Evolutionary conservation across 2,113 vertebrate species (phyloP).

Genomic region (Ursus arctos): DNA sequence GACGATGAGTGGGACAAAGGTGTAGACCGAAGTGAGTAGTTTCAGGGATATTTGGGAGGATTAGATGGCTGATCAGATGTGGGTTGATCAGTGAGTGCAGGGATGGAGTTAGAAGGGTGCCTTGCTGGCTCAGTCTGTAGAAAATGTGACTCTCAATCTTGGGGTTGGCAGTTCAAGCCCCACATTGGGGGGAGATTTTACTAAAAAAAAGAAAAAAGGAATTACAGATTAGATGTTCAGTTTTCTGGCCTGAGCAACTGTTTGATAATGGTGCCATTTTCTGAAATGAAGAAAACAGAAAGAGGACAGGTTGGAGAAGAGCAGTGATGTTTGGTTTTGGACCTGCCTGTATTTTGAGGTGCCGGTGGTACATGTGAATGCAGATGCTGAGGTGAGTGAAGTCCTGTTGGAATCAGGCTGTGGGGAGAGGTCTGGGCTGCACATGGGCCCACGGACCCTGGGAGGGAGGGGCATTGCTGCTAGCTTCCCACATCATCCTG

Average conservation of each 20-base stretch:
- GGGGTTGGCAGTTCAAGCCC: neutral
- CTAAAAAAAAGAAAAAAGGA: neutral
- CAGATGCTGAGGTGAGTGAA: neutral
- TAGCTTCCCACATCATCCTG: neutral
- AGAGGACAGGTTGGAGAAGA: neutral
- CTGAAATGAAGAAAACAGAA: neutral
- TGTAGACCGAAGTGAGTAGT: neutral
- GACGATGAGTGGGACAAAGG: neutral
- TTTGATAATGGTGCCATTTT: neutral
- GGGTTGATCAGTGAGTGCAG: neutral
- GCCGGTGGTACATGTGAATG: fast-evolving
- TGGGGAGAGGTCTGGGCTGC: neutral
- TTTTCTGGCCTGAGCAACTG: neutral
- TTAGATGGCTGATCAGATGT: neutral
- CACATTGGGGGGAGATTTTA: neutral
- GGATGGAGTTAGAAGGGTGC: neutral
- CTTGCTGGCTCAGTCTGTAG: neutral
- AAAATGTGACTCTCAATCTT: neutral
- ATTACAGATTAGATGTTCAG: neutral
- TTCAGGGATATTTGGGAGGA: neutral
- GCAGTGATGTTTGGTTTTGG: neutral
- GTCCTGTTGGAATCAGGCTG: neutral
- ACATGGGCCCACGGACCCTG: neutral
- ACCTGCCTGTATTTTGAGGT: neutral
- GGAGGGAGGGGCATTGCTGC: neutral